Conservation (phyloP, 1,140 invertebrate species). For the Sogatella furcifera region DNA sequence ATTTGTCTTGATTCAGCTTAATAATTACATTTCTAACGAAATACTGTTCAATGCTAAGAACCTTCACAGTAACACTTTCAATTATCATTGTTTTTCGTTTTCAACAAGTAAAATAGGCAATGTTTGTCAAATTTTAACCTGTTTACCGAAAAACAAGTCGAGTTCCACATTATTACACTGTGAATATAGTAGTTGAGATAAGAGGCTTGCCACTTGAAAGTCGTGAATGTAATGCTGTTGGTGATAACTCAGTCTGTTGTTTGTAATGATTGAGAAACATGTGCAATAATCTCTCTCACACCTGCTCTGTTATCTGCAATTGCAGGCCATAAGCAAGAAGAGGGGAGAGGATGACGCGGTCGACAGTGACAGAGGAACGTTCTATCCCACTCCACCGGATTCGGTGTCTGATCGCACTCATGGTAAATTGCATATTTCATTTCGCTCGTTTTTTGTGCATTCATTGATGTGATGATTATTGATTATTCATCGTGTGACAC, state of each 20-base stretch:
- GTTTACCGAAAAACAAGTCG: too few species aligned
- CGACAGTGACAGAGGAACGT: conserved; percentile 1
- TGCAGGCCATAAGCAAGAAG: conserved; percentile 20
- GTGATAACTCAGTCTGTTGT: background rate
- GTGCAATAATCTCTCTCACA: background rate
- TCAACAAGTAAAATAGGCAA: too few species aligned
- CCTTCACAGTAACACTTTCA: too few species aligned
- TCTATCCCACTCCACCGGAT: conserved; percentile 11
- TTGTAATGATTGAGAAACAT: too few species aligned
- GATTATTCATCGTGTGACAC: background rate
- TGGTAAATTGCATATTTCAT: background rate
- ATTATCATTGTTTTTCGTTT: too few species aligned
- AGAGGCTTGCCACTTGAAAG: too few species aligned
- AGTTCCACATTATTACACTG: too few species aligned
- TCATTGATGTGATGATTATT: background rate
- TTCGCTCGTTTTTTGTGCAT: background rate
- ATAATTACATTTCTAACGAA: too few species aligned
- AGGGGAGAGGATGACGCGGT: conserved; percentile 11
- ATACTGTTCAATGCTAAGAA: too few species aligned
- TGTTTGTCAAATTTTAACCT: too few species aligned
- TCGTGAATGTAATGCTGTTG: background rate
- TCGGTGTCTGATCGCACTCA: background rate
- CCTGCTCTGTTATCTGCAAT: background rate
- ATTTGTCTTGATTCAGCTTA: too few species aligned
- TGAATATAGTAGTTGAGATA: too few species aligned